phyloP scores from a whole-genome alignment of 2,888 invertebrate species.

The Spisula subtruncata region DNA sequence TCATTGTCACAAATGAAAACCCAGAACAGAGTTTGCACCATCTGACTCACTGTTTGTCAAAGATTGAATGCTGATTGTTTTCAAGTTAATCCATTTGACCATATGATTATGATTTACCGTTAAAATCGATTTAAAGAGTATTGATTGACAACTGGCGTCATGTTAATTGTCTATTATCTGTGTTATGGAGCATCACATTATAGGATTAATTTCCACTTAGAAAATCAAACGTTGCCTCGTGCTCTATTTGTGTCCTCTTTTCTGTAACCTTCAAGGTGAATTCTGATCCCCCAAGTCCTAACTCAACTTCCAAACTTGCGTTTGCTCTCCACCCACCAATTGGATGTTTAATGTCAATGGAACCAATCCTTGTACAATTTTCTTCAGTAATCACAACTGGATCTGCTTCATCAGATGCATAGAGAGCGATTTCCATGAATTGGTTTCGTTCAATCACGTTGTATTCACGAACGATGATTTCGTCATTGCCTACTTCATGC shows the following conservation, averaged over 20 bases:
- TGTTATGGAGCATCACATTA: no score
- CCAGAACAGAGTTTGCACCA: no score
- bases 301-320: conserved; percentile 45
- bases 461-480: conserved; percentile 41
- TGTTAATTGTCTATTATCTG: no score
- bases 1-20: no score
- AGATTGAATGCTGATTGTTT: no score
- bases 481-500: conserved; percentile 40
- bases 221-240: conserved; percentile 62
- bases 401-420: conserved; percentile 47
- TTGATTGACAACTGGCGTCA: no score
- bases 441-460: conserved; percentile 41
- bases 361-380: conserved; percentile 55
- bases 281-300: conserved; percentile 66
- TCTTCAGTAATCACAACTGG: conserved; percentile 57
- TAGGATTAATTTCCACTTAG: conserved; percentile 3
- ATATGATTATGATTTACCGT: no score
- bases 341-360: conserved; percentile 51
- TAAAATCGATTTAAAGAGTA: no score
- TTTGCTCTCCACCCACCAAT: conserved; percentile 58
- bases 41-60: no score
- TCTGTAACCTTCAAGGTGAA: conserved; percentile 63
- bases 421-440: conserved; percentile 50
- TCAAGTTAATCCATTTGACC: no score
- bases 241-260: conserved; percentile 29